These are phyloP conservation scores for Tryphoninae sp. DNA, from an alignment of 2,888 invertebrate genomes.

Conservation along the genomic window DNA sequence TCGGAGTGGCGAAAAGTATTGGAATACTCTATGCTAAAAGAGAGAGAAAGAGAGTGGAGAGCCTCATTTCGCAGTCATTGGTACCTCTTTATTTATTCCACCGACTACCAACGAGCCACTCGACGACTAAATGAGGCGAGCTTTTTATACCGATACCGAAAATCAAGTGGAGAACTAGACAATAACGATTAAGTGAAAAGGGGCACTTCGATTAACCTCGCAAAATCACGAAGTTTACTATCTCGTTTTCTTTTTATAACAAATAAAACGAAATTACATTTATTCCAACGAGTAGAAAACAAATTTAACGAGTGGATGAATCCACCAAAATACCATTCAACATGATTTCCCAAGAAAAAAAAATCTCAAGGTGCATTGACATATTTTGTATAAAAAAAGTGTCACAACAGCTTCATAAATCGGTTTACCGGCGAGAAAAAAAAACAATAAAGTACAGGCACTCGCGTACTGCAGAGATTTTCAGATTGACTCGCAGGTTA, in stretches of 20 bases:
- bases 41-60: background rate
- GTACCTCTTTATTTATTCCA: constrained; percentile 47
- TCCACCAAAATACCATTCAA: background rate
- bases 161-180: constrained; percentile 26
- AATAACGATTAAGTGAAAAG: constrained; percentile 20
- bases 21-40: constrained; percentile 27
- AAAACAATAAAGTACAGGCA: constrained; percentile 16
- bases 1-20: constrained; percentile 29
- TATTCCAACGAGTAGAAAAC: constrained; percentile 21
- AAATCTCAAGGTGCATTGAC: background rate
- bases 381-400: background rate
- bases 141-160: constrained; percentile 18
- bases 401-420: constrained; percentile 33
- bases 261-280: background rate
- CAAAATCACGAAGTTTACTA: constrained; percentile 14
- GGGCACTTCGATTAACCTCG: constrained; percentile 29
- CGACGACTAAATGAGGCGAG: constrained; percentile 22
- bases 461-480: background rate
- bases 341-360: background rate
- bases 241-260: background rate
- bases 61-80: constrained; percentile 40
- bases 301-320: background rate
- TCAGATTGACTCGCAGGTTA: constrained; percentile 33
- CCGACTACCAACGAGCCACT: constrained; percentile 15
- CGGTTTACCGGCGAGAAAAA: constrained; percentile 17